phyloP scores from a whole-genome alignment of 2,797 vertebrate species.

The Hydrolagus colliei region DNA sequence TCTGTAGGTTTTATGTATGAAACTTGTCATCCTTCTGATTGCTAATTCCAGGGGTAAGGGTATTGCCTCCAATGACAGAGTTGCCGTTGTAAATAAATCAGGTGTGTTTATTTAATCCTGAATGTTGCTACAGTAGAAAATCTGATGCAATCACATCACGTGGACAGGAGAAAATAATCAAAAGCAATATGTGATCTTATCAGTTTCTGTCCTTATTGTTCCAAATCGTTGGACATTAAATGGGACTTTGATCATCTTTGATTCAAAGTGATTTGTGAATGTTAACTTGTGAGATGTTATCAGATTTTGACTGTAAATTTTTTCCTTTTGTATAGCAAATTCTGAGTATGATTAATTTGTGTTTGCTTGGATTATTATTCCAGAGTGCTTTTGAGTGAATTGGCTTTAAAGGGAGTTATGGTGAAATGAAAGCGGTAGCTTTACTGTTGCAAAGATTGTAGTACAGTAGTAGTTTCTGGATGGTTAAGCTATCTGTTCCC shows the following conservation, averaged over 20 bases:
- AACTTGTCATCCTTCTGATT: neutral
- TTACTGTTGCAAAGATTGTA: too few species aligned
- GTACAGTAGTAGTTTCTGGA: too few species aligned
- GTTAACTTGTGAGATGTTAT: neutral
- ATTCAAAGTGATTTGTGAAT: constrained; percentile 14
- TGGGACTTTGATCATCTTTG: neutral
- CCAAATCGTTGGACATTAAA: neutral
- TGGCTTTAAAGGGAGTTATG: too few species aligned
- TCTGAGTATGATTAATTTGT: too few species aligned
- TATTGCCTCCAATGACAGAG: neutral
- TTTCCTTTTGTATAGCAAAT: too few species aligned
- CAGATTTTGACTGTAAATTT: neutral
- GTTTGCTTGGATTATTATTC: too few species aligned
- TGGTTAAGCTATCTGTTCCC: too few species aligned
- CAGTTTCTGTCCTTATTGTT: neutral
- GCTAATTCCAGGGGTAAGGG: neutral
- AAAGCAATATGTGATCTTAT: constrained; percentile 1
- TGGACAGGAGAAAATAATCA: neutral
- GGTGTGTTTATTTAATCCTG: neutral
- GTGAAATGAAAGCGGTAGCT: too few species aligned
- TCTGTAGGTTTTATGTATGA: neutral
- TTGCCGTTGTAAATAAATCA: neutral
- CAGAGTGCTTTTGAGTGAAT: too few species aligned
- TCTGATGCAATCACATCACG: constrained; percentile 13
- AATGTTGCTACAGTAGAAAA: neutral